These are phyloP conservation scores for Drosophila azteca DNA, from an alignment of 1,140 invertebrate species.

Conservation along the genomic window DNA sequence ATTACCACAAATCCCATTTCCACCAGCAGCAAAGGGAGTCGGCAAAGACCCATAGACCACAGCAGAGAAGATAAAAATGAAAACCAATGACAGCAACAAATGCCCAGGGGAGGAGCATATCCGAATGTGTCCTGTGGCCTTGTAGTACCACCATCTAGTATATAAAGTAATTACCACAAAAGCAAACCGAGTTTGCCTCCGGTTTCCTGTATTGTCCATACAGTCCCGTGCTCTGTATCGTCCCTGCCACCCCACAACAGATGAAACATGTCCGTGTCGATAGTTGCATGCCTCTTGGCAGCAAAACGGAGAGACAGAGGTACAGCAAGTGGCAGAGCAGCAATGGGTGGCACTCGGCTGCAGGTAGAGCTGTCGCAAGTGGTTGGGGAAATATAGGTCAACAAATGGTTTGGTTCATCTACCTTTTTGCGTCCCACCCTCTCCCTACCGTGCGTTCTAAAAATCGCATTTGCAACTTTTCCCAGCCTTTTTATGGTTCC, in stretches of 20 bases:
- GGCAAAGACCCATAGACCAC: slow-evolving; percentile 18
- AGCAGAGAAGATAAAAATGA: slow-evolving; percentile 44
- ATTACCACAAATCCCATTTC: slow-evolving; percentile 67
- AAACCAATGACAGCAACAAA: slow-evolving; percentile 23
- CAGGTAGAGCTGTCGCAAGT: not conserved
- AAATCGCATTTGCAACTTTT: slow-evolving; percentile 60
- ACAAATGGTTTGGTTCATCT: slow-evolving; percentile 28
- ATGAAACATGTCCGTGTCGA: slow-evolving; percentile 38
- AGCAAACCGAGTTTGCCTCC: slow-evolving; percentile 29
- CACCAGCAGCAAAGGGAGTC: no score
- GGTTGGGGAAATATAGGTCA: slow-evolving; percentile 51
- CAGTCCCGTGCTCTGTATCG: not conserved
- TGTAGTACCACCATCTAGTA: slow-evolving; percentile 19
- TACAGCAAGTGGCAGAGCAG: no score
- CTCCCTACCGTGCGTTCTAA: slow-evolving; percentile 23
- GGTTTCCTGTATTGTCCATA: slow-evolving; percentile 35
- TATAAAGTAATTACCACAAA: slow-evolving; percentile 53
- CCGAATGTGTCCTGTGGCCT: slow-evolving; percentile 23
- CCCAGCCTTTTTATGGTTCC: slow-evolving; percentile 34
- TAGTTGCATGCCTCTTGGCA: slow-evolving; percentile 2
- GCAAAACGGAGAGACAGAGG: not conserved
- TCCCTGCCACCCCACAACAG: slow-evolving; percentile 7
- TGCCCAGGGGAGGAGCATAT: slow-evolving; percentile 7
- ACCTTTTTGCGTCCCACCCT: slow-evolving; percentile 3
- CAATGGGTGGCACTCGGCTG: no score